Percentiles rank a stretch among this genome's conserved stretches.
These are phyloP conservation scores for Nephrotoma flavescens DNA, from an alignment of 2,888 invertebrate species.

Conservation along the genomic window DNA sequence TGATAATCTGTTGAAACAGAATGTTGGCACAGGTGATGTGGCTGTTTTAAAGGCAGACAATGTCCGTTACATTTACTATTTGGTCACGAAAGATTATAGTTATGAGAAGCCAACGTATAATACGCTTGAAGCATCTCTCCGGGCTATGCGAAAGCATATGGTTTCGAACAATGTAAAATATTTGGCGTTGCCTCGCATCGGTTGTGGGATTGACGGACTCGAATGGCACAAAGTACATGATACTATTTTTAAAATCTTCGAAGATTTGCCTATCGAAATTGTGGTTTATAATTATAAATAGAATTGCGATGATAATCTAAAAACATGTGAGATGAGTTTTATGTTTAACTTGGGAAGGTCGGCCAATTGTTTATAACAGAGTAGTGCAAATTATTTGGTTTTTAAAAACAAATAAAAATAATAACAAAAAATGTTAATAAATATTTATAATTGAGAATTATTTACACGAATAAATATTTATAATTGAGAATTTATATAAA, in stretches of 20 bases:
- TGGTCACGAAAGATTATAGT: conserved; percentile 41
- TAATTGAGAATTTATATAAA: too few species aligned
- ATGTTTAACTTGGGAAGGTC: too few species aligned
- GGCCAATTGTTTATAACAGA: too few species aligned
- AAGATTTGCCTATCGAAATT: conserved; percentile 32
- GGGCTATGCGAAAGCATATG: conserved; percentile 28
- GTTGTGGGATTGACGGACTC: conserved; percentile 49
- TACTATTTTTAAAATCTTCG: conserved; percentile 37
- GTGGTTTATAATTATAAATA: conserved; percentile 34
- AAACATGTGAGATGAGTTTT: too few species aligned
- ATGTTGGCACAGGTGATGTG: conserved; percentile 30
- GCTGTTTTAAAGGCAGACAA: conserved; percentile 32
- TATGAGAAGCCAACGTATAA: conserved; percentile 36
- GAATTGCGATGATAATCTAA: not conserved
- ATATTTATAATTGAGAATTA: too few species aligned
- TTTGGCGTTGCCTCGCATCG: conserved; percentile 47
- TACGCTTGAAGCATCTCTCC: conserved; percentile 32
- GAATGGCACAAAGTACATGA: conserved; percentile 42
- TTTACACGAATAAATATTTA: too few species aligned
- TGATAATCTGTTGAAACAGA: conserved; percentile 21
- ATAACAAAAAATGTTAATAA: too few species aligned
- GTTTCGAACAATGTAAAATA: conserved; percentile 34
- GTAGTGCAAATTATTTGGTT: too few species aligned
- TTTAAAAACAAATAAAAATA: too few species aligned
- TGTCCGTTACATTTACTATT: conserved; percentile 38